Conservation (phyloP, 1,140 invertebrate species). For the Yoshiicerus persimilis region DNA sequence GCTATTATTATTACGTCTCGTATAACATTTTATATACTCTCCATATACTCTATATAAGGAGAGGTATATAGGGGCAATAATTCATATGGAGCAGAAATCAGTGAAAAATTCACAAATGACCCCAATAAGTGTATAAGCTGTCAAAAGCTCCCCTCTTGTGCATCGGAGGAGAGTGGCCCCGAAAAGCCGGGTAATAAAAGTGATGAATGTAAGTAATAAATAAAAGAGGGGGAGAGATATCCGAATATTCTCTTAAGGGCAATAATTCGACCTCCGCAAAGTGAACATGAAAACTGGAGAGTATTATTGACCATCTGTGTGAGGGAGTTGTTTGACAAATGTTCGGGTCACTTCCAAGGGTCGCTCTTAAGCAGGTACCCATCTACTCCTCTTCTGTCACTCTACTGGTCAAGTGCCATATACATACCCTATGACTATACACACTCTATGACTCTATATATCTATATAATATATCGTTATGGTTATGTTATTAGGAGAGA, state of each 20-base stretch:
- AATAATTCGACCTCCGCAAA: conserved; percentile 22
- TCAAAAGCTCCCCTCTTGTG: not conserved
- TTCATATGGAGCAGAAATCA: not conserved
- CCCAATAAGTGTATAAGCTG: conserved; percentile 16
- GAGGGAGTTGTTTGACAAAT: conserved; percentile 22
- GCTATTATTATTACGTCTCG: no score
- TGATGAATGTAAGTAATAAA: conserved; percentile 23
- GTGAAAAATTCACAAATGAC: conserved; percentile 22
- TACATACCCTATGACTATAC: not conserved
- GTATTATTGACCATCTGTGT: conserved; percentile 16
- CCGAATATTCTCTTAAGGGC: conserved; percentile 21
- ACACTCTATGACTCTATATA: not conserved
- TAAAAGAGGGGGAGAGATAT: conserved; percentile 1
- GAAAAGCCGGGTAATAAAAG: not conserved
- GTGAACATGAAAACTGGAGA: conserved; percentile 22
- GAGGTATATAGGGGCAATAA: not conserved
- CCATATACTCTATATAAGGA: not conserved
- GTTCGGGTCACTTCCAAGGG: conserved; percentile 17
- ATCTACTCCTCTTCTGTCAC: not conserved
- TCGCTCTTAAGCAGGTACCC: not conserved
- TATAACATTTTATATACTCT: no score
- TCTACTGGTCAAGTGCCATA: not conserved
- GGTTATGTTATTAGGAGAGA: not conserved
- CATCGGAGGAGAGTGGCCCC: no score
- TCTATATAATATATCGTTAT: not conserved